Conservation (phyloP, 2,888 invertebrate species). For the Phlogophora meticulosa region DNA sequence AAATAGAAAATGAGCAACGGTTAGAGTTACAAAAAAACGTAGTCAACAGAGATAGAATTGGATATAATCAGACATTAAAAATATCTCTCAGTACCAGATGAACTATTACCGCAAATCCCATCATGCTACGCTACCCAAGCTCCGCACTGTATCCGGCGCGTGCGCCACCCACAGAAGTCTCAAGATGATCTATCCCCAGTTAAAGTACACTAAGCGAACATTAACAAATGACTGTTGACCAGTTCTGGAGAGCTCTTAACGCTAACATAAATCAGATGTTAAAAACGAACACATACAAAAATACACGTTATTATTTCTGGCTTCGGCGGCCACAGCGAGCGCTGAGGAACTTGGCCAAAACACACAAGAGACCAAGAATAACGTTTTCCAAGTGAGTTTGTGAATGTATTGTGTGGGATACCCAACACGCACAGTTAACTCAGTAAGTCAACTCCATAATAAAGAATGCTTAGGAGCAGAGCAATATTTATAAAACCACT, state of each 20-base stretch:
- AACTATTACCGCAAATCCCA: background rate
- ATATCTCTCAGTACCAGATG: background rate
- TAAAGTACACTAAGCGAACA: conserved; percentile 31
- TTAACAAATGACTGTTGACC: conserved; percentile 52
- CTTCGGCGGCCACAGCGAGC: conserved; percentile 16
- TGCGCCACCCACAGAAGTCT: conserved; percentile 3
- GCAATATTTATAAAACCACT: too few species aligned
- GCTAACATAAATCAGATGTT: conserved; percentile 57
- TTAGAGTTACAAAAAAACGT: too few species aligned
- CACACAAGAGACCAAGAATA: conserved; percentile 53
- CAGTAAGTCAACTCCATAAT: conserved; percentile 18
- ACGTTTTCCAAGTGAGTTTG: conserved; percentile 42
- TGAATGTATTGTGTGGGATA: conserved; percentile 40
- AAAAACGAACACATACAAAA: conserved; percentile 44
- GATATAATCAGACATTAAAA: too few species aligned
- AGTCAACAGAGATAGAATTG: too few species aligned
- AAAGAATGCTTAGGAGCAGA: too few species aligned
- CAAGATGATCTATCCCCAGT: conserved; percentile 25
- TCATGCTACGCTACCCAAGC: too few species aligned
- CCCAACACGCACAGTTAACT: background rate
- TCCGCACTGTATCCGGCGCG: background rate
- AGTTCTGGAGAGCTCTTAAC: conserved; percentile 40
- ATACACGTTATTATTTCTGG: conserved; percentile 59
- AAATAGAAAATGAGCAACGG: too few species aligned
- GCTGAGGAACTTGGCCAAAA: conserved; percentile 46